Conservation (phyloP, 2,888 invertebrate species). For the Agrotis puta region DNA sequence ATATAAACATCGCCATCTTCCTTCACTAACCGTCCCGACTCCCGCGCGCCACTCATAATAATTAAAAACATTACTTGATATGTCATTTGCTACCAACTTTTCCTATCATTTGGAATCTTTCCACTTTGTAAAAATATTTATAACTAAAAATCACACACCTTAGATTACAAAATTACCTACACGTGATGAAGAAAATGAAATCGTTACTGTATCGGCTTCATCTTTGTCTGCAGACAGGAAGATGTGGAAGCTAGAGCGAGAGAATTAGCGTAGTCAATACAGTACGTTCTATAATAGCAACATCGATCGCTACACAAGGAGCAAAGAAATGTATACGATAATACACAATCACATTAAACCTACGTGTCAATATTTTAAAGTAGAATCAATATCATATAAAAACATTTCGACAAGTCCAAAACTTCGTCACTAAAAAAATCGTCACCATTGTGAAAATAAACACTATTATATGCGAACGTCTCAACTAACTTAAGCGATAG, state of each 20-base stretch:
- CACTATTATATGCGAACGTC: slow-evolving; percentile 89
- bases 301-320: slow-evolving; percentile 77
- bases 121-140: slow-evolving; percentile 84
- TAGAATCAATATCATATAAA: slow-evolving; percentile 85
- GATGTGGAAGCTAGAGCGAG: slow-evolving; percentile 53
- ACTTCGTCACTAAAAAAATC: slow-evolving; percentile 82
- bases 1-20: slow-evolving; percentile 75
- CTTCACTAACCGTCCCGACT: slow-evolving; percentile 82
- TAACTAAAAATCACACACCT: slow-evolving; percentile 88
- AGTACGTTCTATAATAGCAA: slow-evolving; percentile 67
- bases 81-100: slow-evolving; percentile 88
- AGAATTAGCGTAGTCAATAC: slow-evolving; percentile 53
- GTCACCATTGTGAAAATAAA: slow-evolving; percentile 87
- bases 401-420: slow-evolving; percentile 80
- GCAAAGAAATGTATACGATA: slow-evolving; percentile 78
- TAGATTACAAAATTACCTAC: slow-evolving; percentile 83
- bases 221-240: slow-evolving; percentile 46
- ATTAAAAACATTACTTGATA: slow-evolving; percentile 89
- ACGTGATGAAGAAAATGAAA: slow-evolving; percentile 73
- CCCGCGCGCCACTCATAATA: slow-evolving; percentile 74
- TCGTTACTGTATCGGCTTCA: slow-evolving; percentile 55
- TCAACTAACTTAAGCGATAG: slow-evolving; percentile 90
- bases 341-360: slow-evolving; percentile 75
- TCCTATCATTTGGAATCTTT: slow-evolving; percentile 90
- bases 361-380: slow-evolving; percentile 78